Evolutionary conservation across 2,888 invertebrate species (phyloP), one percentile per base, ranked within the genome.

Genomic region (Chaetogeoica ovagalla): DNA sequence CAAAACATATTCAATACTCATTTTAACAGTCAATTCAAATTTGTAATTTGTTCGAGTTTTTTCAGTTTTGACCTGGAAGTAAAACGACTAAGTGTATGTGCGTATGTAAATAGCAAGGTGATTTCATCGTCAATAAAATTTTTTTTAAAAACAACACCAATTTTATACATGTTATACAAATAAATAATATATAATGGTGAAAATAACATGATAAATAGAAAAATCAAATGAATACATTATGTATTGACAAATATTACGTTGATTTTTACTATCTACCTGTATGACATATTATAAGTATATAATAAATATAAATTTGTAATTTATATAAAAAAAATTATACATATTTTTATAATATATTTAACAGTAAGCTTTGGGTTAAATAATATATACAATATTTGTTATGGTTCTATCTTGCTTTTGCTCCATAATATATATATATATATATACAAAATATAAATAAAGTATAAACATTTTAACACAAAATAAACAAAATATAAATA

Each of bases 401-500:
- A 66, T 76, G 15, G 21, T 59, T 39, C 37, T 62, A 30, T 43
- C 43, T 43, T 7, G 43, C 62, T 59, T 37, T 55, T 15, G 23
- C 52, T 62, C 30, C 60, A 7, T n/a, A 2, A 37, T 11, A 52
- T 7, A 5, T 74, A 11, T 62, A 15, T 59, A 57, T 57, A 69
- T 48, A 70, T 8, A 70, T 9, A 70, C n/a, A 57, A 37, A 63
- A 55, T 55, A 48, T 13, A 17, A 65, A 63, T 57, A 57, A 66
- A 2, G 21, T 19, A 17, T 79, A 71, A 43, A 79, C 71, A 57
- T 71, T 71, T 65, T 43, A 79, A 69, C 39, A 52, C 43, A 30
- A 30, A 30, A 30, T 71, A 71, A 79, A 71, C 62, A 79, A 79
- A 79, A 79, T 71, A 69, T 77, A 77, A 76, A 76, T 76, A 76